Conservation (phyloP, 1,140 invertebrate species). For the Brachionus asplanchnoidis region DNA sequence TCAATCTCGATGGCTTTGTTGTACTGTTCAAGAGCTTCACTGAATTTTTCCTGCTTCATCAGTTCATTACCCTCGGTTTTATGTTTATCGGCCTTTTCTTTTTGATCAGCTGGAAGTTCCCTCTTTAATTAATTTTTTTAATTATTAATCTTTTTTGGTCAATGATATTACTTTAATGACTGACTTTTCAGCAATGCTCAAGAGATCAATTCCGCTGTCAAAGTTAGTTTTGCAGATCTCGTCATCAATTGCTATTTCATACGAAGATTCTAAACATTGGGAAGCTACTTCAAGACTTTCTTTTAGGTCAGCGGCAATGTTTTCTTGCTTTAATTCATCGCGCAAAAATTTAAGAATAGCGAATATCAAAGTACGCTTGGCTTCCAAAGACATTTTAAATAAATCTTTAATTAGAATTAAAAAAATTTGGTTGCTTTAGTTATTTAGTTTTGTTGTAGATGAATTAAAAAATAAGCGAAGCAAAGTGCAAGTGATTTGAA, state of each 20-base stretch:
- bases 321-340: conserved; percentile 26
- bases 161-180: neutral
- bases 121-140: neutral
- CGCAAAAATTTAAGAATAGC: conserved; percentile 36
- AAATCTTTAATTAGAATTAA: neutral
- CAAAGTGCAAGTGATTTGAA: neutral
- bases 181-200: conserved; percentile 26
- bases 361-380: conserved; percentile 19
- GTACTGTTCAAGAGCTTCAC: conserved; percentile 74
- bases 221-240: conserved; percentile 40
- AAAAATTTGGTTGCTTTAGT: neutral
- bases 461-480: neutral
- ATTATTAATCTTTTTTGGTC: neutral
- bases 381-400: conserved; percentile 31
- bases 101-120: conserved; percentile 10
- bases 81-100: conserved; percentile 58
- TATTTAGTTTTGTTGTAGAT: neutral
- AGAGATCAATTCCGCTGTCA: conserved; percentile 19
- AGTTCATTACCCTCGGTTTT: conserved; percentile 70
- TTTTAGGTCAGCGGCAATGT: neutral
- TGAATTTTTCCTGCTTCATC: conserved; percentile 73
- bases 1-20: conserved; percentile 77
- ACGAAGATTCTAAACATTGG: conserved; percentile 37
- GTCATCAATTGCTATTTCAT: conserved; percentile 31
- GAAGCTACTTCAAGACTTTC: conserved; percentile 40